Evolutionary conservation across 2,888 invertebrate genomes (phyloP), one percentile per base, ranked within the genome.

Genomic region (Pherbina coryleti): DNA sequence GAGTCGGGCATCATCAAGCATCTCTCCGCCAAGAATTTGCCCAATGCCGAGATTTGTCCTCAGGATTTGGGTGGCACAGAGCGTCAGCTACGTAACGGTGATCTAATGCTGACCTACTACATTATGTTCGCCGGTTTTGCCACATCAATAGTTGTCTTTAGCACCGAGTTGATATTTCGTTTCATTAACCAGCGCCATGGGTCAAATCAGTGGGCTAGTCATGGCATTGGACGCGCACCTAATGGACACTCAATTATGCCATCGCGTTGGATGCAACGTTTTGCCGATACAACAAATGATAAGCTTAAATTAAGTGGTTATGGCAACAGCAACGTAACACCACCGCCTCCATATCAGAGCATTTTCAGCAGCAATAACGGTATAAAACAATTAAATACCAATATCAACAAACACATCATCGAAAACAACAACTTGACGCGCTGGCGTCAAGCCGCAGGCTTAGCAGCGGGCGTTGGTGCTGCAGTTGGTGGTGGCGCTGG

Each of bases 51-150:
- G 85, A 95, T 96, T 66, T 97, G 97, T 82, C 96, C 96, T 0
- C 91, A 95, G 73, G 93, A 96, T 88, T 90, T 96, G 81, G 95
- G 94, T 82, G 95, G 94, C 77, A 95, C 93, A 57, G 96, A 96
- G 84, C 91, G 96, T 0, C 94, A 94, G 85, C 90, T 97, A 8
- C 90, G 93, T 80, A 95, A 95, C 85, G 91, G 93, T 4, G 96
- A 97, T 87, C 91, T 97, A 0, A 88, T 92, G 83, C 94, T 96
- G 91, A 96, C 96, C 0, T 97, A 96, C 84, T 90, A 93, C 82
- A 93, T 96, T 1, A 94, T 96, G 86, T 90, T 92, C 1, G 90
- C 91, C 0, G 96, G 96, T 0, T 92, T 96, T 75, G 90, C 91
- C 0, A 91, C 94, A 0, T 93, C 95, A 0, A 84, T 91, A 2